Percentiles rank a stretch among this genome's conserved stretches.
These are phyloP conservation scores for Brenthis daphne DNA, from an alignment of 2,888 invertebrate species.

Conservation along the genomic window DNA sequence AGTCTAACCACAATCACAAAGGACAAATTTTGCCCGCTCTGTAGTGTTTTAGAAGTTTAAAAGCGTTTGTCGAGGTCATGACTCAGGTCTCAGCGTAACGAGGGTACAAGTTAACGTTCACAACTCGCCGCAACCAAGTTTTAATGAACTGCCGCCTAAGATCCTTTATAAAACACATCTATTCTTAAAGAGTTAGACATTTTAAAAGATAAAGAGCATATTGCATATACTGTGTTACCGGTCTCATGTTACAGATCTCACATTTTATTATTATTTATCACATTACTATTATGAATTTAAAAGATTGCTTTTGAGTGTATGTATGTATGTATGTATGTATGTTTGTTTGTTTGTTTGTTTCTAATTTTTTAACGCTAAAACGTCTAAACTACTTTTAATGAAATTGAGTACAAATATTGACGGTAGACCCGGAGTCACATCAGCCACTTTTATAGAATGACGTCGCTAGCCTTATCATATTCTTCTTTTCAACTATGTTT, in stretches of 20 bases:
- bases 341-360: no score
- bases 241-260: neutral
- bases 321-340: no score
- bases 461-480: no score
- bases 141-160: slow-evolving; percentile 38
- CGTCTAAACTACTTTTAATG: no score
- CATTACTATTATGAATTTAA: no score
- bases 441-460: no score
- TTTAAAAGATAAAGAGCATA: neutral
- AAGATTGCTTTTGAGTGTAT: no score
- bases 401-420: no score
- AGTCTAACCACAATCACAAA: slow-evolving; percentile 14
- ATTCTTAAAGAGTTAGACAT: slow-evolving; percentile 1
- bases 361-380: no score
- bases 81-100: slow-evolving; percentile 10
- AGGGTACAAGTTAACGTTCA: slow-evolving; percentile 13
- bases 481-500: neutral
- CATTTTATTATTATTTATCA: no score
- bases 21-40: neutral
- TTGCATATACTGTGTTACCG: neutral
- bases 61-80: slow-evolving; percentile 14
- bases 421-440: no score
- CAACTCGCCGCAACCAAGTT: slow-evolving; percentile 31
- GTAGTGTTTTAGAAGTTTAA: slow-evolving; percentile 8
- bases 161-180: slow-evolving; percentile 18